A percentile compares a stretch with the other conserved stretches of the same genome.
Conservation (phyloP, 2,888 invertebrate genomes). For the Trachelus troglodyta region DNA sequence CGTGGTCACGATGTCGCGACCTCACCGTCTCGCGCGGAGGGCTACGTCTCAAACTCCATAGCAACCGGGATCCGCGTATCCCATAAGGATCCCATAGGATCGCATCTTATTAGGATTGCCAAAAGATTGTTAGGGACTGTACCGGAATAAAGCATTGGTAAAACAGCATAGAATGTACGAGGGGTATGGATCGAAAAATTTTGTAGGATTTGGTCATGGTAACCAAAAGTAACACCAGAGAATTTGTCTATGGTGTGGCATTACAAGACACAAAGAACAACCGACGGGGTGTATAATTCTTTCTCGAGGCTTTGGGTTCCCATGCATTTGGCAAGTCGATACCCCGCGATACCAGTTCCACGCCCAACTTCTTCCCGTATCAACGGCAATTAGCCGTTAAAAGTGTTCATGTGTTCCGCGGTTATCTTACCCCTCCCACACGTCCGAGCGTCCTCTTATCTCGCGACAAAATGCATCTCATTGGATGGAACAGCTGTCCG, state of each 20-base stretch:
- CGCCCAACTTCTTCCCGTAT: constrained; percentile 34
- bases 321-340: constrained; percentile 54
- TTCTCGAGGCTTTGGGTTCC: constrained; percentile 38
- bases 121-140: background rate
- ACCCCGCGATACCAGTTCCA: constrained; percentile 17
- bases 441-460: constrained; percentile 47
- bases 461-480: constrained; percentile 59
- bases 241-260: background rate
- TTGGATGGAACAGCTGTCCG: constrained; percentile 48
- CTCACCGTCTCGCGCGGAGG: constrained; percentile 50
- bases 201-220: background rate
- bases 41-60: constrained; percentile 43
- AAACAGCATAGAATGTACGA: background rate
- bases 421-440: constrained; percentile 44
- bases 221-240: background rate
- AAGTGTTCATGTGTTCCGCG: constrained; percentile 49
- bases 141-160: background rate
- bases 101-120: background rate
- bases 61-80: constrained; percentile 3
- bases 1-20: constrained; percentile 67
- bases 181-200: background rate
- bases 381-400: constrained; percentile 54
- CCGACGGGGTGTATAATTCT: background rate
- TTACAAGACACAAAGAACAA: background rate
- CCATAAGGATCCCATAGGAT: background rate